These are phyloP conservation scores for Anas georgica DNA, from an alignment of 2,797 vertebrate genomes.

Conservation along the genomic window DNA sequence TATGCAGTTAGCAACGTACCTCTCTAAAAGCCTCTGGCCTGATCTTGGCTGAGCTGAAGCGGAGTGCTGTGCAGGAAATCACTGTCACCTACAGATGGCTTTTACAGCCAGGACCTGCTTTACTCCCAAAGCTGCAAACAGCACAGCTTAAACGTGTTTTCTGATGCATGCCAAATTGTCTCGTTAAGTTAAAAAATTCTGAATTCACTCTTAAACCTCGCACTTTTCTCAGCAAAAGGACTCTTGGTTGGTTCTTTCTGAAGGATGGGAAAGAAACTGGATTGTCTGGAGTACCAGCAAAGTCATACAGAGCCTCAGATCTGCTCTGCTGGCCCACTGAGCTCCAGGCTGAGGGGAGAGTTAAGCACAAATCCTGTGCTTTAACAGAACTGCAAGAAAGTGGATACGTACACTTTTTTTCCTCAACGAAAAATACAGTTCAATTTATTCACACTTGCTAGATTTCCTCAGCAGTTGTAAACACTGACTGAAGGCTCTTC, in stretches of 20 bases:
- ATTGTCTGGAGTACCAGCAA: background rate
- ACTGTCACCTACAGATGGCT: background rate
- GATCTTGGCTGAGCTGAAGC: background rate
- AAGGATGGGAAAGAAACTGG: background rate
- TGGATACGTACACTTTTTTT: background rate
- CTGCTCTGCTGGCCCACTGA: background rate
- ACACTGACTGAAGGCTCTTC: background rate
- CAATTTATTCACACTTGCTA: background rate
- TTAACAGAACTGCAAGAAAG: background rate
- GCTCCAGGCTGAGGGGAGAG: background rate
- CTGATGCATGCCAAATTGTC: background rate
- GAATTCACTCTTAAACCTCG: background rate
- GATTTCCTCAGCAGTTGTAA: background rate
- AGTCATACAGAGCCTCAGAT: background rate
- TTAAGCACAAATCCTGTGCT: background rate
- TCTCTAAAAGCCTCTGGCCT: background rate
- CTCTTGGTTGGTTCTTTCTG: background rate
- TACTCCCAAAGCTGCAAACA: background rate
- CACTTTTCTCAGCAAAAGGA: background rate
- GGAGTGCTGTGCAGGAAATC: background rate
- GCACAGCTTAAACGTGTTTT: background rate
- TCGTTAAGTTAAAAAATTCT: background rate
- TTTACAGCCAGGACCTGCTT: background rate
- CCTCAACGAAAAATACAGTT: background rate
- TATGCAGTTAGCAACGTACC: fast-evolving